phyloP scores from a whole-genome alignment of 2,797 vertebrate species.

The Myripristis murdjan region DNA sequence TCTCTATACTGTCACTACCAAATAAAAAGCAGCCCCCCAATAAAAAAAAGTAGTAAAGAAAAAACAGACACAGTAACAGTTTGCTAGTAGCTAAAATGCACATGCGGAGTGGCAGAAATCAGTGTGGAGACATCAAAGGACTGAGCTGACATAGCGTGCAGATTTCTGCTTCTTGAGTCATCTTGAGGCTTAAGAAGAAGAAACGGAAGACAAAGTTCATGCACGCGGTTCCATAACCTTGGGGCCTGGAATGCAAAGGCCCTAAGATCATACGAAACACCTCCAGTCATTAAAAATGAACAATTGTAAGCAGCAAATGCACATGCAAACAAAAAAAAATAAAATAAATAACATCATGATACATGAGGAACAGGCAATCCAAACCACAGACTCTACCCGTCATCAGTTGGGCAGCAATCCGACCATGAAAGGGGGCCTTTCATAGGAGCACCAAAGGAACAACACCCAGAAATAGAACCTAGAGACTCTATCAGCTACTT shows the following conservation, averaged over 20 bases:
- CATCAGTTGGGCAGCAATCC: constrained; percentile 21
- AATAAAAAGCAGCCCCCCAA: too few relatives aligned
- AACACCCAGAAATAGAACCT: constrained; percentile 52
- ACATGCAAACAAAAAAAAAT: constrained; percentile 14
- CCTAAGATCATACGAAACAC: constrained; percentile 26
- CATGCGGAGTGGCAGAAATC: too few relatives aligned
- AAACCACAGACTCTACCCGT: constrained; percentile 33
- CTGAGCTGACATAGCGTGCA: background rate
- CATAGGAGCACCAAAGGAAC: constrained; percentile 46
- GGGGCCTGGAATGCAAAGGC: constrained; percentile 9
- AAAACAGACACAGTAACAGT: background rate
- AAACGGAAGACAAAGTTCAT: background rate
- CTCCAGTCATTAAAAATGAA: constrained; percentile 16
- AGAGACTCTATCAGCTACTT: constrained; percentile 29
- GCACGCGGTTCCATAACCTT: background rate
- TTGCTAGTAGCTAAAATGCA: constrained; percentile 14
- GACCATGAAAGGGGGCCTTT: constrained; percentile 49
- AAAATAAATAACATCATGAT: constrained; percentile 11
- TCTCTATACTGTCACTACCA: too few relatives aligned
- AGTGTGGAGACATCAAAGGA: background rate
- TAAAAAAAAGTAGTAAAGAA: too few relatives aligned
- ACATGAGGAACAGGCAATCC: background rate
- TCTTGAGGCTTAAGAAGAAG: background rate
- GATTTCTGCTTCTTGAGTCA: background rate
- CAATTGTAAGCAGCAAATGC: constrained; percentile 4